A percentile compares a stretch with the other conserved stretches of the same genome.
Conservation (phyloP, 2,797 vertebrate species). For the Gorsachius magnificus region DNA sequence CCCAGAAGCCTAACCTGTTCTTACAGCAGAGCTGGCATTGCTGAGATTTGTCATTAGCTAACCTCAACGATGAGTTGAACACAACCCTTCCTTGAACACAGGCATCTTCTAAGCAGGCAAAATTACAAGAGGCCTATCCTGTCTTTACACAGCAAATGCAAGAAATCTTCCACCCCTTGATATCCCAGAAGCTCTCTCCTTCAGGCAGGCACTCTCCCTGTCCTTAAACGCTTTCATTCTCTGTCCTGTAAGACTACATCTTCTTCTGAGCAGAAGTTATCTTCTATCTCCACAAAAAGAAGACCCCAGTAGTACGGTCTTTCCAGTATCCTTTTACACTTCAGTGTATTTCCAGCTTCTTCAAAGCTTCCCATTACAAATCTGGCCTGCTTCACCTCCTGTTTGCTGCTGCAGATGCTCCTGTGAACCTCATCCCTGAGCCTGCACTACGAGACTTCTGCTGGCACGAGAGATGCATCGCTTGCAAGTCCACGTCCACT, state of each 20-base stretch:
- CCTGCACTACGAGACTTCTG: not conserved
- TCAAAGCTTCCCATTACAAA: not conserved
- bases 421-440: not conserved
- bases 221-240: not conserved
- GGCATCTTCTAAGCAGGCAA: not conserved
- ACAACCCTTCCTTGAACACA: not conserved
- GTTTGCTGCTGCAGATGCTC: not conserved
- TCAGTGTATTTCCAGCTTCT: not conserved
- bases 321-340: not conserved
- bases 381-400: not conserved
- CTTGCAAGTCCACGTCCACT: not conserved
- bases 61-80: not conserved
- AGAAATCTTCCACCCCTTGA: not conserved
- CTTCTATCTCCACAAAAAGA: not conserved
- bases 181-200: not conserved
- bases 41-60: constrained; percentile 6
- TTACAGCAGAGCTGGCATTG: not conserved
- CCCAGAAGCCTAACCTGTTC: constrained; percentile 2
- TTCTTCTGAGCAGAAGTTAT: not conserved
- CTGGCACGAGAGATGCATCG: not conserved
- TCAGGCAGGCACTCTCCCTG: not conserved
- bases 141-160: not conserved
- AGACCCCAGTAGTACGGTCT: not conserved
- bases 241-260: not conserved
- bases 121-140: not conserved